These are phyloP conservation scores for Proales similis DNA, from an alignment of 1,140 invertebrate species.

Conservation along the genomic window DNA sequence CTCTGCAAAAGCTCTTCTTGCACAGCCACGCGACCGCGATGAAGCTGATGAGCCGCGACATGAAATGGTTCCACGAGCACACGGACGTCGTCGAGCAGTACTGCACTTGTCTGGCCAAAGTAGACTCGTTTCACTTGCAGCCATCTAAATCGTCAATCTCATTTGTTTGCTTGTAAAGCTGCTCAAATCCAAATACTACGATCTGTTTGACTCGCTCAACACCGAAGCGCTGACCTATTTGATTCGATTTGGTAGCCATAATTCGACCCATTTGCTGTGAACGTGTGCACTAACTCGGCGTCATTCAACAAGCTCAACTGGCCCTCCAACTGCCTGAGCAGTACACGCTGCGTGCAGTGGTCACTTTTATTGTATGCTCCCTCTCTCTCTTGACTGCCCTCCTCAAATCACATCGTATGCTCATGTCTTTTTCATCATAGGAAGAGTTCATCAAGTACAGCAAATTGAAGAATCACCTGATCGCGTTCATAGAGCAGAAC, in stretches of 20 bases:
- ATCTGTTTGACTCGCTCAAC: conserved; percentile 29
- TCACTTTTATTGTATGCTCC: conserved; percentile 21
- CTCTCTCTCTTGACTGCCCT: no score
- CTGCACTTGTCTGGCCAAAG: conserved; percentile 29
- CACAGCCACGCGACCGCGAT: conserved; percentile 18
- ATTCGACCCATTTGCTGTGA: neutral
- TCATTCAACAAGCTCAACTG: conserved; percentile 22
- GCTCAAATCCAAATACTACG: conserved; percentile 35
- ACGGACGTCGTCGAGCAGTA: conserved; percentile 37
- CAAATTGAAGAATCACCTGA: conserved; percentile 22
- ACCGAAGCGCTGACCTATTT: conserved; percentile 17
- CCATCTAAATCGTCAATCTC: neutral
- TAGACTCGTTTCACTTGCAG: neutral
- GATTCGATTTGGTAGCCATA: conserved; percentile 20
- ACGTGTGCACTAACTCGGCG: neutral
- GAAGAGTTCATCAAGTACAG: conserved; percentile 35
- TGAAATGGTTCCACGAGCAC: conserved; percentile 37
- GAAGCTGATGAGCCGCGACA: conserved; percentile 30
- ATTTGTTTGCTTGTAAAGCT: conserved; percentile 1
- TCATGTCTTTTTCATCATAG: no score
- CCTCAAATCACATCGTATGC: no score
- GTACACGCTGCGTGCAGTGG: conserved; percentile 28
- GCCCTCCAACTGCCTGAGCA: conserved; percentile 31
- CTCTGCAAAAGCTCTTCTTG: conserved; percentile 5
- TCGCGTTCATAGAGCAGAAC: conserved; percentile 32